These are phyloP conservation scores for Mormyrus hasselquistii DNA, from an alignment of 2,797 vertebrate genomes.

Conservation along the genomic window DNA sequence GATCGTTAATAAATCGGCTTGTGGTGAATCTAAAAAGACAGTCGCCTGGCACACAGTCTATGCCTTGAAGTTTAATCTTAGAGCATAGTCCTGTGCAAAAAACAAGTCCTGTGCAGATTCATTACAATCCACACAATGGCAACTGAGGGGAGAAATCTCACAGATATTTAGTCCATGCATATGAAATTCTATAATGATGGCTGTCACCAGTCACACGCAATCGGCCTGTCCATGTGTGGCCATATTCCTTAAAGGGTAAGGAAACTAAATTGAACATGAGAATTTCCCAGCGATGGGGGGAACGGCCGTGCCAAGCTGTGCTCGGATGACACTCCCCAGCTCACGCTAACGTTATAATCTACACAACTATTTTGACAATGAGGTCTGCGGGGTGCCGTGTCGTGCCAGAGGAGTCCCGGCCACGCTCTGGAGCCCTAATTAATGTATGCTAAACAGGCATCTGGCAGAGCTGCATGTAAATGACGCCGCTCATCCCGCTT, in stretches of 20 bases:
- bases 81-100: not conserved
- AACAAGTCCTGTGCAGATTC: not conserved
- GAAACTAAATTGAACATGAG: not conserved
- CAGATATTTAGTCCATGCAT: not conserved
- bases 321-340: not conserved
- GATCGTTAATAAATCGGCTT: not conserved
- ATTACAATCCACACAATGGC: not conserved
- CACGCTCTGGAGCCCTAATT: not conserved
- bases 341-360: slow-evolving; percentile 7
- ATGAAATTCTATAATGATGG: not conserved
- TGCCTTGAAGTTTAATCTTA: not conserved
- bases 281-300: not conserved
- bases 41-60: not conserved
- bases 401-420: not conserved
- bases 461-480: slow-evolving; percentile 12
- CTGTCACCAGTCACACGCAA: not conserved
- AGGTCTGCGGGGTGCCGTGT: not conserved
- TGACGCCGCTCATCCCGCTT: not conserved
- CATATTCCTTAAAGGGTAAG: not conserved
- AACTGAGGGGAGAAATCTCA: not conserved
- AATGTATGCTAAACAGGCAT: slow-evolving; percentile 17
- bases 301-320: not conserved
- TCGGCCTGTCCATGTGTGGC: too few relatives aligned
- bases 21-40: not conserved
- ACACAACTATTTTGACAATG: slow-evolving; percentile 11